Base-by-base conservation (phyloP, 2,797 vertebrate species). In the Rhincodon typus region DNA sequence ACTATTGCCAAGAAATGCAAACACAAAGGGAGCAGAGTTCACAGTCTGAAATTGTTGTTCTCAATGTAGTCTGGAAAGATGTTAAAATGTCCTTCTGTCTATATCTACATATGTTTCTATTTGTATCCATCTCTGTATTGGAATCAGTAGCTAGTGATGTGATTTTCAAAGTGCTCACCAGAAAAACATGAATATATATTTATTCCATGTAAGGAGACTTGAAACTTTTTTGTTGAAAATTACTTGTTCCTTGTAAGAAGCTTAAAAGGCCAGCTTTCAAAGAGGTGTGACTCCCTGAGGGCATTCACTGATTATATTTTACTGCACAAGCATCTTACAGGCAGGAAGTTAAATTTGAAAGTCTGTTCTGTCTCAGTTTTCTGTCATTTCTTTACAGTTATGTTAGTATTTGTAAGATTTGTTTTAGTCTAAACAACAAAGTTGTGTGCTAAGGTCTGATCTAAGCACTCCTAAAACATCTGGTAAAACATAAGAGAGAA, bases 241-340 rank as follows among this genome's bases (percentile, higher is more conserved):
- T 88, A 88, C 87, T 90, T 66, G 88, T 91, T 66, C 34, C 34
- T 53, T 62, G 46, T 91, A n/a, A 91, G 34, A 91, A 91, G 57
- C 57, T 91, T 91, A 91, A 91, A 62, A 91, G 57, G 30, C 88
- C 57, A 91, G 57, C n/a, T 91, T 50, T 91, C 88, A 91, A 91
- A 91, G 88, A 66, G 88, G 19, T 91, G 53, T 30, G 1, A 91
- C 30, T 91, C 53, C 88, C 88, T 17, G 12, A 66, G 88, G 57
- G 88, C 57, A 88, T 53, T 88, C 86, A 34, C 88, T 62, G 88
- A 91, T 91, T 66, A 66, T 91, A 66, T 62, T 66, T 91, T 34
- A 66, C 66, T 66, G 62, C 30, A n/a, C 57, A 66, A n/a, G 88
- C n/a, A 91, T 91, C 88, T 91, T 15, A n/a, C 88, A 57, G 34